phyloP scores from a whole-genome alignment of 2,113 vertebrate species.

The Bagarius yarrelli region DNA sequence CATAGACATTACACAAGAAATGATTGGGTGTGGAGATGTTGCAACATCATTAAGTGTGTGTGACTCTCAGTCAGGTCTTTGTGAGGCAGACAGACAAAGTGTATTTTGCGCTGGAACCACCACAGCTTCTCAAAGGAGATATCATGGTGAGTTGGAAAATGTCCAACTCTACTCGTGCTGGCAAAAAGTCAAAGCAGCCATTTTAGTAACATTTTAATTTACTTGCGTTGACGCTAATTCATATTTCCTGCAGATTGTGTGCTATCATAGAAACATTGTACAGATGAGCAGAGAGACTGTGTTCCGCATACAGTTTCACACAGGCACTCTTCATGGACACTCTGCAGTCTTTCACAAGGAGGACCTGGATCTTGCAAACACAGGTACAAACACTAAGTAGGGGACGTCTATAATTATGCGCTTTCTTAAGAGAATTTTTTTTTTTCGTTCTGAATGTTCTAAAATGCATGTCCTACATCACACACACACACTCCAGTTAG shows the following conservation, averaged over 20 bases:
- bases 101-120: constrained; percentile 82
- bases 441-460: background rate
- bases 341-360: constrained; percentile 79
- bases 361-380: constrained; percentile 82
- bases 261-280: constrained; percentile 80
- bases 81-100: constrained; percentile 75
- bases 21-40: background rate
- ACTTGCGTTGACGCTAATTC: background rate
- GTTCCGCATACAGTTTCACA: constrained; percentile 92
- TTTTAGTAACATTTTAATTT: background rate
- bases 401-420: background rate
- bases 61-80: constrained; percentile 70
- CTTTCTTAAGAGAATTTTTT: background rate
- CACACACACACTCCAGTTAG: no score
- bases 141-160: constrained; percentile 78
- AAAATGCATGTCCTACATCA: no score
- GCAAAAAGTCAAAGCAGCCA: background rate
- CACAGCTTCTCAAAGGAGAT: constrained; percentile 90
- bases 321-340: constrained; percentile 76
- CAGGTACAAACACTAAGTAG: constrained; percentile 60
- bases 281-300: constrained; percentile 74
- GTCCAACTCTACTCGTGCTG: background rate
- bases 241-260: constrained; percentile 77
- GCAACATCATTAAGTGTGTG: constrained; percentile 21
- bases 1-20: background rate